phyloP scores from a whole-genome alignment of 2,888 invertebrate species.

The Heliconius ethilla region DNA sequence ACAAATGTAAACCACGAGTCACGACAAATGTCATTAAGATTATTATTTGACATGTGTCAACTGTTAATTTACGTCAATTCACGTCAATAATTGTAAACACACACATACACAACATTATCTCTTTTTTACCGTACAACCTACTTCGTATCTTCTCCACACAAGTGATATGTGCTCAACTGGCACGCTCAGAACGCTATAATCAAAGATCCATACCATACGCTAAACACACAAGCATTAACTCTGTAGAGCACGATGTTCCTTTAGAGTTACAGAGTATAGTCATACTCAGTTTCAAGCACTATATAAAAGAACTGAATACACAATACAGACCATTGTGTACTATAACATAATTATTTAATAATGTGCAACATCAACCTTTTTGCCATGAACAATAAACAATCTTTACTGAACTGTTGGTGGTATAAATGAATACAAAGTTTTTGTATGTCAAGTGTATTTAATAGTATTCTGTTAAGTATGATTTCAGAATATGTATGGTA shows the following conservation, averaged over 20 bases:
- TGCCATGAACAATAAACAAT: background rate
- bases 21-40: no score
- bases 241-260: no score
- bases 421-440: background rate
- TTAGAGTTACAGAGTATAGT: no score
- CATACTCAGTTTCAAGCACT: background rate
- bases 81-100: no score
- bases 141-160: background rate
- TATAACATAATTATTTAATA: slow-evolving; percentile 1
- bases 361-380: background rate
- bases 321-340: background rate
- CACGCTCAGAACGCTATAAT: background rate
- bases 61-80: no score
- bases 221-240: no score
- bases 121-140: background rate
- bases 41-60: no score
- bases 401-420: background rate
- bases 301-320: background rate
- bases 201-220: background rate
- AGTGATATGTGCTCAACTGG: no score
- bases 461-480: background rate
- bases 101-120: background rate
- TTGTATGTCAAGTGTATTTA: background rate
- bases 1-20: no score
- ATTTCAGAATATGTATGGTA: background rate